Base-by-base conservation (phyloP, 2,888 invertebrate species). In the Drosophila maculinotata region DNA sequence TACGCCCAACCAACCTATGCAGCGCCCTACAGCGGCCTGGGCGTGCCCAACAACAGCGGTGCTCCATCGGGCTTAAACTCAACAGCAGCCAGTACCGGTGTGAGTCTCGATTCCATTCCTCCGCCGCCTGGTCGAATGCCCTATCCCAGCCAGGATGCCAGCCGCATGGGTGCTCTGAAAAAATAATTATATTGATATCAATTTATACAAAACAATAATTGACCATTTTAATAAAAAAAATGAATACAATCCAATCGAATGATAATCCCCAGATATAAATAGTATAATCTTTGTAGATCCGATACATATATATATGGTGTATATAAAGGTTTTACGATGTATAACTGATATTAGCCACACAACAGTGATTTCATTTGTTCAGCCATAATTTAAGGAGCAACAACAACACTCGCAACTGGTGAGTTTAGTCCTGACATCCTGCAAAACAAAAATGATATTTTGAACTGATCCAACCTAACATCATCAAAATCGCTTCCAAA, bases 91-190 rank as follows among this genome's bases (percentile, higher is more conserved):
- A 49, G 53, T 67, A 53, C 52, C 60, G 73, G 69, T 52, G 83
- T 65, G 54, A 75, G 42, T 68, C 63, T 89, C 2, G 89, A 90
- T 5, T 69, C 88, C 47, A 90, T 92, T 66, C 90, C 91, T 38
- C 89, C 91, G 26, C 90, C 92, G 20, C 90, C 94, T 1, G 89
- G 87, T 1, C 93, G 94, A 0, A 92, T 95, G 42, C 98, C 99
- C 92, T 99, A 99, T 93, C 99, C 99, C 3, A 98, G 98, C 89
- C 99, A 99, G 92, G 99, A 99, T 93, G 99, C 99, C 0, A 95
- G 96, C 33, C 93, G 98, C 25, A 94, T 98, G 92, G 98, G 98
- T 0, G 95, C 97, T 0, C 65, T 90, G 0, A 91, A 92, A 52
- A 91, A 92, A 69, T 91, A 69, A 63, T 7, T 3, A 49, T 31